A percentile compares a stretch with the other conserved stretches of the same genome.
Conservation (phyloP, 1,140 invertebrate species). For the Fopius arisanus region DNA sequence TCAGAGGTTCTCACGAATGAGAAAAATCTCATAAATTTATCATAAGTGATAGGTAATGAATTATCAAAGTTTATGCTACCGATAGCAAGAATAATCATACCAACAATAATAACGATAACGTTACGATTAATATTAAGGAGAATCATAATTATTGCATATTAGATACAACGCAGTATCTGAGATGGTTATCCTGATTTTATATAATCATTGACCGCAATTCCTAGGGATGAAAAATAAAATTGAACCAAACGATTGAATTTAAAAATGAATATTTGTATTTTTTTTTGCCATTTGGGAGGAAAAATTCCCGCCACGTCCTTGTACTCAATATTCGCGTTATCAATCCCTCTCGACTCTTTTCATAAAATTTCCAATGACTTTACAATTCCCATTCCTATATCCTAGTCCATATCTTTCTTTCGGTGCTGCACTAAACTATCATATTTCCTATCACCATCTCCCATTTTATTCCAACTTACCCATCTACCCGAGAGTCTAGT, state of each 20-base stretch:
- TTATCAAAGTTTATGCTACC: constrained; percentile 29
- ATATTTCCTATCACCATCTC: constrained; percentile 15
- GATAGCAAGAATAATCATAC: constrained; percentile 18
- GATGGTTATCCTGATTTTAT: constrained; percentile 29
- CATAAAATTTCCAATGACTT: too few species aligned
- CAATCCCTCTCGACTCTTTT: too few species aligned
- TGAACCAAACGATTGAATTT: neutral
- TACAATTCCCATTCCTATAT: neutral
- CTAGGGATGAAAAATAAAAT: neutral
- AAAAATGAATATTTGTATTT: neutral
- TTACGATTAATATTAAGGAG: constrained; percentile 5
- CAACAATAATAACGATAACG: neutral
- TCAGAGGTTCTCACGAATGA: neutral
- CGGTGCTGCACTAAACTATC: neutral
- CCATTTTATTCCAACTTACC: constrained; percentile 34
- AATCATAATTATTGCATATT: constrained; percentile 35
- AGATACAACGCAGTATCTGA: constrained; percentile 21
- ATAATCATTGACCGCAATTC: constrained; percentile 28
- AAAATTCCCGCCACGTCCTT: too few species aligned
- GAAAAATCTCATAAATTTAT: neutral
- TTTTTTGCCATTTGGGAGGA: too few species aligned
- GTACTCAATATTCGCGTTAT: too few species aligned
- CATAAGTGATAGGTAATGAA: constrained; percentile 21
- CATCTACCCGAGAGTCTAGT: constrained; percentile 31
- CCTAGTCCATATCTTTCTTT: constrained; percentile 8